Evolutionary conservation across 2,113 vertebrate species (phyloP).

Genomic region (Antennarius striatus): DNA sequence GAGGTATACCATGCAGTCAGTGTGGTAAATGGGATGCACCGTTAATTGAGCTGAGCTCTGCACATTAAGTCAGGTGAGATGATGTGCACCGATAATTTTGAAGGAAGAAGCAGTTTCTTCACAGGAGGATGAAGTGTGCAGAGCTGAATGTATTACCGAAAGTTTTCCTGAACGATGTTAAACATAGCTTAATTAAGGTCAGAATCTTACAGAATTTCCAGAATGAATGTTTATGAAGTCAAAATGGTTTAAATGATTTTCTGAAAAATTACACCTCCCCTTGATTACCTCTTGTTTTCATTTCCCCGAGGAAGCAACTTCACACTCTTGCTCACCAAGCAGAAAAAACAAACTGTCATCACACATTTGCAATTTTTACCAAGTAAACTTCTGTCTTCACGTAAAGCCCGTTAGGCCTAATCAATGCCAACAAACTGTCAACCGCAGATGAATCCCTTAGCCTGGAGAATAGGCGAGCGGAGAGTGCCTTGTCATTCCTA

Average conservation of each 20-base stretch:
- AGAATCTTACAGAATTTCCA: neutral
- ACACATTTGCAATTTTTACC: slow-evolving; percentile 58
- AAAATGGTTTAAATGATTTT: slow-evolving; percentile 35
- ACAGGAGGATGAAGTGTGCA: slow-evolving; percentile 6
- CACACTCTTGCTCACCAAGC: slow-evolving; percentile 32
- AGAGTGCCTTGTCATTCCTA: slow-evolving; percentile 50
- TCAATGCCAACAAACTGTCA: slow-evolving; percentile 69
- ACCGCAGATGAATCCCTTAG: slow-evolving; percentile 59
- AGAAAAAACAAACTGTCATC: slow-evolving; percentile 58
- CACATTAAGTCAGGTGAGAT: slow-evolving; percentile 53
- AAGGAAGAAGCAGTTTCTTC: slow-evolving; percentile 39
- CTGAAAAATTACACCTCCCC: slow-evolving; percentile 21
- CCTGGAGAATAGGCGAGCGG: slow-evolving; percentile 38
- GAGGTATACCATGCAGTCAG: slow-evolving; percentile 59
- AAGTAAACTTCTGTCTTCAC: slow-evolving; percentile 54
- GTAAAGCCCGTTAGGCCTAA: slow-evolving; percentile 60
- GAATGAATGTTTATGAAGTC: slow-evolving; percentile 23
- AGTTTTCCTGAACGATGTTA: neutral
- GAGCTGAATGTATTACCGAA: slow-evolving; percentile 8
- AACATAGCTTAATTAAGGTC: slow-evolving; percentile 4
- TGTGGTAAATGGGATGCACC: slow-evolving; percentile 68
- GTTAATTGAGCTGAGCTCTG: slow-evolving; percentile 68
- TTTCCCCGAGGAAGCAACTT: slow-evolving; percentile 32
- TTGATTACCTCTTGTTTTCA: slow-evolving; percentile 45
- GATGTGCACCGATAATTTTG: slow-evolving; percentile 32